Conservation (phyloP, 2,888 invertebrate genomes). For the Orchesella flavescens region DNA sequence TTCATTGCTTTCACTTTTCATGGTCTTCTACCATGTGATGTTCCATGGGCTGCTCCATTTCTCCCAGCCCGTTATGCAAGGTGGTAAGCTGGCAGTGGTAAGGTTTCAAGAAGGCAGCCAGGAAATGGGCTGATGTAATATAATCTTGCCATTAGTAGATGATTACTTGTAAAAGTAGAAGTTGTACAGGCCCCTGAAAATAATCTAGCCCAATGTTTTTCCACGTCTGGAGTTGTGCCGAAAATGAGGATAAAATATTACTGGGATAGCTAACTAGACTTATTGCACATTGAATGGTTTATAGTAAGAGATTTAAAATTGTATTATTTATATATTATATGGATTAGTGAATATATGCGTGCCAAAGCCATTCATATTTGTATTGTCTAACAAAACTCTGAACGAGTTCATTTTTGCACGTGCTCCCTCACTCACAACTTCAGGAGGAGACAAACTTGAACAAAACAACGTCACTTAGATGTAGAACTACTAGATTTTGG, state of each 20-base stretch:
- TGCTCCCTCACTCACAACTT: no score
- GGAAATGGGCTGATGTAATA: conserved; percentile 29
- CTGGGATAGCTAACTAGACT: no score
- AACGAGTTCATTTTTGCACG: no score
- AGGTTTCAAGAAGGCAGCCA: conserved; percentile 11
- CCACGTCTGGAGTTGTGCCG: conserved; percentile 21
- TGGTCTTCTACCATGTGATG: neutral
- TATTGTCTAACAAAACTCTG: no score
- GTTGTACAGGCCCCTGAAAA: conserved; percentile 9
- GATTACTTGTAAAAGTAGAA: conserved; percentile 16
- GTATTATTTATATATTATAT: no score
- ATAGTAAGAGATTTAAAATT: no score
- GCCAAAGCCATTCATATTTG: no score
- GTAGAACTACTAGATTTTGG: no score
- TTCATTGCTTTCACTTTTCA: conserved; percentile 14
- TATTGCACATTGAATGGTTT: no score
- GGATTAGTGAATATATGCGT: no score
- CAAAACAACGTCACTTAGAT: no score
- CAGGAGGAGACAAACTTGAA: no score
- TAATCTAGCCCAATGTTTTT: conserved; percentile 13
- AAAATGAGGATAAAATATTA: conserved; percentile 14
- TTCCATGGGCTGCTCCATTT: neutral
- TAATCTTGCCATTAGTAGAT: conserved; percentile 41
- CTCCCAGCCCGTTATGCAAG: neutral
- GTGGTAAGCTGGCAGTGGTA: neutral